phyloP scores from a whole-genome alignment of 35 echinoderm and acorn worm genomes.

The Stichopus chloronotus region DNA sequence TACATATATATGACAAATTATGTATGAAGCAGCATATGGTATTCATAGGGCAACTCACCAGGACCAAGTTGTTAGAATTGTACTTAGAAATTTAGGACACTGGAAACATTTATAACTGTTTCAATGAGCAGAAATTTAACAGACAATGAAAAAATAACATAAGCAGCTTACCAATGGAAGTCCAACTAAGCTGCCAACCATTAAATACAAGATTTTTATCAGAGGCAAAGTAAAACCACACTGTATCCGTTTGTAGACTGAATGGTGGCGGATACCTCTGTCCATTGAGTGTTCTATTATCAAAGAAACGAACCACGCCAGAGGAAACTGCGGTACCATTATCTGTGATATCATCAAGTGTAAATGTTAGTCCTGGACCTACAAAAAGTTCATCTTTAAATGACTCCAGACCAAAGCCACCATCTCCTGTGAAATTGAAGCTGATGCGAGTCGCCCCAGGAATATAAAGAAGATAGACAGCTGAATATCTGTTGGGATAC shows the following conservation, averaged over 20 bases:
- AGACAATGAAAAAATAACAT: neutral
- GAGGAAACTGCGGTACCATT: neutral
- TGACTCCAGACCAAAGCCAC: constrained; percentile 18
- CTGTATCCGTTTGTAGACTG: constrained; percentile 22
- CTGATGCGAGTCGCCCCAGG: constrained; percentile 35
- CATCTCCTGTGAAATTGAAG: constrained; percentile 26
- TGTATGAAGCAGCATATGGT: too few relatives aligned
- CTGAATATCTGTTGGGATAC: constrained; percentile 20
- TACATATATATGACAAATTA: too few relatives aligned
- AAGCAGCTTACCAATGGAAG: neutral
- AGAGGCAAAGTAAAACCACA: constrained; percentile 3
- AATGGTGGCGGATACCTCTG: neutral
- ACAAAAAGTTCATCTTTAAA: constrained; percentile 31
- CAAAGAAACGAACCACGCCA: neutral
- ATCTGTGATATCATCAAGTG: neutral
- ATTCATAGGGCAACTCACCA: too few relatives aligned
- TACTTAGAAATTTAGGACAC: too few relatives aligned
- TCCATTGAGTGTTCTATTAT: constrained; percentile 15
- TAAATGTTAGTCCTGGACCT: constrained; percentile 16
- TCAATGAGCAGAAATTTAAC: neutral
- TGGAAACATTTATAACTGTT: too few relatives aligned
- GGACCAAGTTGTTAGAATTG: too few relatives aligned
- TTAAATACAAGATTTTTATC: constrained; percentile 27
- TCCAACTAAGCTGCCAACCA: constrained; percentile 9
- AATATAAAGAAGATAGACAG: constrained; percentile 40